Percentiles rank a stretch among this genome's conserved stretches.
These are phyloP conservation scores for Alloplasta piceator DNA, from an alignment of 2,888 invertebrate species.

Conservation along the genomic window DNA sequence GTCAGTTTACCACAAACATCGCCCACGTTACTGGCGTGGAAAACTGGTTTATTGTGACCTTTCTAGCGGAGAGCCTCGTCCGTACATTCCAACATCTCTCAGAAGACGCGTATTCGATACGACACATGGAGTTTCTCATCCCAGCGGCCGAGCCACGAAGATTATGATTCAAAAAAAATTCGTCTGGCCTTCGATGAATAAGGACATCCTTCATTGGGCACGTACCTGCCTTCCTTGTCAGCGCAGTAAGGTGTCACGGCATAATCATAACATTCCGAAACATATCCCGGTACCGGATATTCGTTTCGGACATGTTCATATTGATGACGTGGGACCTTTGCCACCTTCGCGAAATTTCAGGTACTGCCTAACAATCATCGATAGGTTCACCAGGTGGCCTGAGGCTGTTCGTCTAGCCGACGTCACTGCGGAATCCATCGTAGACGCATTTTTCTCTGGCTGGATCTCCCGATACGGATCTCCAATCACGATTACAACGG, in stretches of 20 bases:
- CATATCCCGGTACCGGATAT: conserved; percentile 66
- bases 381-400: conserved; percentile 72
- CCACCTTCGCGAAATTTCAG: conserved; percentile 70
- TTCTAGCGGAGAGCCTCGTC: conserved; percentile 49
- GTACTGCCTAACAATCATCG: conserved; percentile 72
- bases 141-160: conserved; percentile 53
- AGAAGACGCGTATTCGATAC: conserved; percentile 59
- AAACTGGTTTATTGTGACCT: conserved; percentile 58
- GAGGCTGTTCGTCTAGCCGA: conserved; percentile 67
- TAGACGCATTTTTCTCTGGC: neutral
- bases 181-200: conserved; percentile 69
- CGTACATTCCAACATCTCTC: conserved; percentile 58
- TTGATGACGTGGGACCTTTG: conserved; percentile 75
- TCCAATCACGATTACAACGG: conserved; percentile 69
- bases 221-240: conserved; percentile 73
- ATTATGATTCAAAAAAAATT: conserved; percentile 63
- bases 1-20: conserved; percentile 58
- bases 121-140: conserved; percentile 62
- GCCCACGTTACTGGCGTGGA: conserved; percentile 59
- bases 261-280: conserved; percentile 65
- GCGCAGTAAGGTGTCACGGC: conserved; percentile 71
- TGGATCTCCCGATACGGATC: conserved; percentile 45
- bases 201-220: conserved; percentile 70
- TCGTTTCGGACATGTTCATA: conserved; percentile 75
- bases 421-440: conserved; percentile 50